Evolutionary conservation across 2,888 invertebrate species (phyloP), one percentile per base, ranked within the genome.

Genomic region (Ischnus inquisitorius): DNA sequence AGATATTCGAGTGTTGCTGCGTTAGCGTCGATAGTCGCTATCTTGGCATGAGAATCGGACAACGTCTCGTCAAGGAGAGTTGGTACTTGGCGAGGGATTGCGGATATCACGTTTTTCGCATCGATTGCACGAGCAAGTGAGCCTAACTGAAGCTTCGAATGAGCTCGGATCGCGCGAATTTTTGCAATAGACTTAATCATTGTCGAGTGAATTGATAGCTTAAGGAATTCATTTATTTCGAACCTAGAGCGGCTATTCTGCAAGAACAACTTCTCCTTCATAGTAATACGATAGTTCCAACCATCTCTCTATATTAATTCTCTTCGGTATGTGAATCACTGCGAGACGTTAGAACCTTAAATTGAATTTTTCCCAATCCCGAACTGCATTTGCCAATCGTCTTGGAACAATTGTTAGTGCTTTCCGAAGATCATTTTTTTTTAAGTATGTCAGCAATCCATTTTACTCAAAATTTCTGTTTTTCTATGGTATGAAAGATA

Each of bases 71-170:
- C 1, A 62, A 69, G 25, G 90, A 92, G 64, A 92, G 92, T 65
- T 92, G 91, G 92, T 41, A 82, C 46, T 80, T 91, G 19, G 91
- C 92, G 3, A 86, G 90, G 34, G 90, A 92, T 72, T 88, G 89
- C 54, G 89, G 88, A 25, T 90, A 87, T 79, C 82, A 86, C 62
- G 78, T 90, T 72, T 91, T 92, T 71, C 88, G 90, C 10, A 86
- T 92, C 22, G 90, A 91, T 84, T 91, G 92, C 74, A 90, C 88
- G 19, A 92, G 87, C 90, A 87, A 65, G 92, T 92, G 69, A 86
- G 87, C 80, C 4, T 25, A 48, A 25, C 48, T 16, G 16, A 16
- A 41, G 4, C 34, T 34, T 34, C 8, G 0, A 34, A 34, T 34
- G 8, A 1, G 8, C 1, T 34, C 34, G 8, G 8, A 3, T 4